Percentiles rank a stretch among this genome's conserved stretches.
phyloP scores from a whole-genome alignment of 2,797 vertebrate genomes.

The Gymnothorax javanicus region DNA sequence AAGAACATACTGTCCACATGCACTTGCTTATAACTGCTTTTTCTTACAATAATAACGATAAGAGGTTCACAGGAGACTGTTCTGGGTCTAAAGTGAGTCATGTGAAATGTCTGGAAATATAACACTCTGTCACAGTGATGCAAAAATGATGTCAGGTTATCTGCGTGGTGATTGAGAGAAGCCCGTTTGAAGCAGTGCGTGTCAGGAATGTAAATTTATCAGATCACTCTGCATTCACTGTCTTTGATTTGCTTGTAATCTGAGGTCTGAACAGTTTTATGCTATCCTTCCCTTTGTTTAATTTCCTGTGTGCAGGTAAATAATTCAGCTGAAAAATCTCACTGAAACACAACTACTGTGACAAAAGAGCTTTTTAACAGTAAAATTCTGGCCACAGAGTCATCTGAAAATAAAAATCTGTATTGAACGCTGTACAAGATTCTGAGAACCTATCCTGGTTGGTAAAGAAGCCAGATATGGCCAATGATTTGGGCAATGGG shows the following conservation, averaged over 20 bases:
- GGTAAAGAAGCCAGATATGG: too few species aligned
- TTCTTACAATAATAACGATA: slow-evolving; percentile 17
- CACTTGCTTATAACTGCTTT: neutral
- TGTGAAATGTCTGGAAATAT: slow-evolving; percentile 1
- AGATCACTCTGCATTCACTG: neutral
- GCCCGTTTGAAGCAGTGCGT: neutral
- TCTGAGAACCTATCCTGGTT: neutral
- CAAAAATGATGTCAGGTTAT: slow-evolving; percentile 17
- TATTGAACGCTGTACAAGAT: neutral
- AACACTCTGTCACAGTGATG: slow-evolving; percentile 21
- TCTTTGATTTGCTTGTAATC: neutral
- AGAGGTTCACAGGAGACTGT: neutral
- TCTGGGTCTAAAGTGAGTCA: neutral
- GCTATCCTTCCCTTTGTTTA: neutral
- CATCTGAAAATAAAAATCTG: neutral
- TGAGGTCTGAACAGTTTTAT: neutral
- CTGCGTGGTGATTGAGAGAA: neutral
- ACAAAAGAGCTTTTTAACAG: neutral
- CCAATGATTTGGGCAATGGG: too few species aligned
- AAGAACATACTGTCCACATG: neutral
- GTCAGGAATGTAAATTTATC: neutral
- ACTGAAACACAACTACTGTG: neutral
- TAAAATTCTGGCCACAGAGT: neutral
- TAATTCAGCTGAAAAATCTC: neutral
- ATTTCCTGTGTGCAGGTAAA: neutral